Percentiles rank a stretch among this genome's conserved stretches.
phyloP scores from a whole-genome alignment of 2,797 vertebrate species.

The Coregonus ussuriensis region DNA sequence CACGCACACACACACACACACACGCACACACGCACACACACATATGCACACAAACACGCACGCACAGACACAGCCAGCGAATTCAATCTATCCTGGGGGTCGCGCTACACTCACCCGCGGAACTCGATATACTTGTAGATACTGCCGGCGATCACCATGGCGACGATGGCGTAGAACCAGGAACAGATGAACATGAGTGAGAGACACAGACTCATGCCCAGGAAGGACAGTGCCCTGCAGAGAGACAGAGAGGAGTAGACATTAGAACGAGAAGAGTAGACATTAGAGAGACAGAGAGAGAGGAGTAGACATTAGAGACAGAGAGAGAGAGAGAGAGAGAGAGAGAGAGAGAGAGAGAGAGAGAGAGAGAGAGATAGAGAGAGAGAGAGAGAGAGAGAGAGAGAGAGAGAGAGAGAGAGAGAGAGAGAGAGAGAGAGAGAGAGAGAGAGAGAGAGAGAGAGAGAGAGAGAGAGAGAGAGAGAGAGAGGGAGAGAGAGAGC shows the following conservation, averaged over 20 bases:
- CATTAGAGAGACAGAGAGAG: not conserved
- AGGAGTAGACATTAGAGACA: too few relatives aligned
- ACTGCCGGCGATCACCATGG: constrained; percentile 95
- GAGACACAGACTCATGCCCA: constrained; percentile 48
- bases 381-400: too few relatives aligned
- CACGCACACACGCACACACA: not conserved
- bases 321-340: too few relatives aligned
- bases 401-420: too few relatives aligned
- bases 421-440: too few relatives aligned
- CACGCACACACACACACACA: constrained; percentile 1
- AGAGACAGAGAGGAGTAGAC: not conserved
- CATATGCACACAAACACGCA: not conserved
- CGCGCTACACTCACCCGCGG: constrained; percentile 83
- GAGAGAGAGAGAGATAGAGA: too few relatives aligned
- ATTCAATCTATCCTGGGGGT: not conserved
- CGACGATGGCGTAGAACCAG: constrained; percentile 96
- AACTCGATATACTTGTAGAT: constrained; percentile 99
- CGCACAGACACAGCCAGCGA: not conserved
- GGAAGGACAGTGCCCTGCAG: constrained; percentile 91
- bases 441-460: too few relatives aligned
- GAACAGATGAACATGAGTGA: constrained; percentile 99
- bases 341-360: too few relatives aligned
- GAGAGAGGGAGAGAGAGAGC: too few relatives aligned
- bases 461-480: too few relatives aligned
- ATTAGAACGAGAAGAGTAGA: not conserved